Percentiles rank a stretch among this genome's conserved stretches.
These are phyloP conservation scores for Ascaphus truei DNA, from an alignment of 2,113 vertebrate genomes.

Conservation along the genomic window DNA sequence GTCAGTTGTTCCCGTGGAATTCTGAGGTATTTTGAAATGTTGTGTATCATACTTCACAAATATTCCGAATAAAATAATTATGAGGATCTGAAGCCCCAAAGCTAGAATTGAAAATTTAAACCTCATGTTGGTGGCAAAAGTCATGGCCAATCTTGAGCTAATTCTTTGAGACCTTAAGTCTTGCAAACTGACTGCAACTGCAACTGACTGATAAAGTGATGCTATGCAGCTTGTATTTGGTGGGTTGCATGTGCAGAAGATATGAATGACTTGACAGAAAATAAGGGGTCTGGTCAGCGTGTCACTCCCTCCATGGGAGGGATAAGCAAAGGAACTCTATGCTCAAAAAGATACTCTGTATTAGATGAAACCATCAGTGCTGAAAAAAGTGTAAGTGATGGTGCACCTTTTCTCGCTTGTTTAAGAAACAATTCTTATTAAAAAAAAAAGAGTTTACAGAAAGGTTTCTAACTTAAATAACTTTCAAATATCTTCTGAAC, in stretches of 20 bases:
- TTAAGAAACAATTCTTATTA: too few relatives aligned
- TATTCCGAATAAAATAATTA: constrained; percentile 77
- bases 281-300: neutral
- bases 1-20: accelerated
- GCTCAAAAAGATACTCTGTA: too few relatives aligned
- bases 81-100: constrained; percentile 68
- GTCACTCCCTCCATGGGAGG: constrained; percentile 54
- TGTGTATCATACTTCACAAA: constrained; percentile 70
- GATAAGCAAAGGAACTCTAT: neutral
- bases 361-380: too few relatives aligned
- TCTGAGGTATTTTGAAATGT: accelerated
- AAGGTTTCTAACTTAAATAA: too few relatives aligned
- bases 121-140: constrained; percentile 80
- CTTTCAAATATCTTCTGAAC: too few relatives aligned
- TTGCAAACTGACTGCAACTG: too few relatives aligned
- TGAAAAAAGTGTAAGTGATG: too few relatives aligned
- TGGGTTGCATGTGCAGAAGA: constrained; percentile 40
- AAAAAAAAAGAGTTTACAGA: too few relatives aligned
- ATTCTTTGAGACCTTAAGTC: constrained; percentile 26
- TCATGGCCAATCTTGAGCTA: constrained; percentile 55
- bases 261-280: constrained; percentile 60
- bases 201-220: constrained; percentile 57
- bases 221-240: constrained; percentile 49
- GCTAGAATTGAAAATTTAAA: constrained; percentile 79
- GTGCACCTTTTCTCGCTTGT: too few relatives aligned